Base-by-base conservation (phyloP, 2,113 vertebrate genomes). In the Geococcyx californianus region DNA sequence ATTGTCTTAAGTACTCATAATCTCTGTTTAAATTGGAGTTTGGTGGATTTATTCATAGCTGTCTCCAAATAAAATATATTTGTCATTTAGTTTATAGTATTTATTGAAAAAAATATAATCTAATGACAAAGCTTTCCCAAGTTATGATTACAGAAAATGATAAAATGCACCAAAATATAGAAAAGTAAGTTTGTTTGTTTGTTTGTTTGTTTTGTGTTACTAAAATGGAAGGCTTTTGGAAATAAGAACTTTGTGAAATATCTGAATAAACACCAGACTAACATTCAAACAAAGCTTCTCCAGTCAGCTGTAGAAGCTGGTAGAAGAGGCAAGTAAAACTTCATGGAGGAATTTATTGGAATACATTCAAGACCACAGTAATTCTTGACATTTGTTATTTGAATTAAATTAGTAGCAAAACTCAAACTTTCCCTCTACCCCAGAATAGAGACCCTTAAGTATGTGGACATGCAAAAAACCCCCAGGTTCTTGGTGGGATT, bases 201-300 rank as follows among this genome's bases (percentile, higher is more conserved):
- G 1, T 29, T 18, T 23, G 52, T 36, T 34, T 24, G 17, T 29
- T 63, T 85, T 89, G 28, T 86, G 94, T 23, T 95, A 90, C 93
- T 94, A 80, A 96, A 97, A 96, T 68, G 40, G 75, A 94, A 95
- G 31, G 51, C 33, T 86, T 34, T 67, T 42, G 58, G 72, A 82
- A 73, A 12, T 42, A 67, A 29, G 63, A 92, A 72, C 24, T 86
- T 18, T 68, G 66, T 70, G 67, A 96, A 82, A 21, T 84, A 79
- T 84, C 95, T 97, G 88, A 97, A 96, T 83, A 97, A 96, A 97
- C 52, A 96, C 17, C 29, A 83, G 87, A 97, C 97, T 97, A 97
- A 60, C 90, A 97, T 95, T 95, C 96, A 97, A 95, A 97, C 87
- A 95, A 68, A 93, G 64, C 92, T 95, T 90, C 94, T 31, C 67